Base-by-base conservation (phyloP, 2,113 vertebrate species). In the Saguinus midas region DNA sequence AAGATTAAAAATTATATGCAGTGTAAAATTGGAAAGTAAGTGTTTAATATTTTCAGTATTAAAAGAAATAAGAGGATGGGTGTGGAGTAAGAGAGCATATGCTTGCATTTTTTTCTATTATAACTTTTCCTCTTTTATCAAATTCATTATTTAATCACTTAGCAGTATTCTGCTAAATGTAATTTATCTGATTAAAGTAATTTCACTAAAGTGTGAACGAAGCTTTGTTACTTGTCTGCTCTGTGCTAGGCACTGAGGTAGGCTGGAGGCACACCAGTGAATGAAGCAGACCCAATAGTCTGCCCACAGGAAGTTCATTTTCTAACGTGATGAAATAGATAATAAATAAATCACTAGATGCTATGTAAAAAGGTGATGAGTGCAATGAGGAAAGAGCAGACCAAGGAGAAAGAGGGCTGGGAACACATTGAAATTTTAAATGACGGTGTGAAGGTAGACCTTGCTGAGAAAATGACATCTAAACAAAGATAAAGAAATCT, bases 71-170 rank as follows among this genome's bases (percentile, higher is more conserved):
- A 75, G 16, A 52, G 27, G 12, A 55, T 40, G 45, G 7, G 2
- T 37, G 1, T 82, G 40, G 52, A 29, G 48, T 86, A 93, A 82
- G 40, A 91, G 32, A 70, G 8, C 57, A 1, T 50, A 37, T 37
- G 27, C 20, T 84, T 82, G 21, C 78, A 55, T 78, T 45, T 40
- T 57, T 85, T 48, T 40, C 17, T 80, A 12, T 43, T 76, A 2
- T 25, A 93, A 66, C 35, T 85, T 93, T 91, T 43, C 27, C 70
- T 90, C 43, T 96, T 61, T 91, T 82, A 68, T 6, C 55, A 23
- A 91, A 66, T 87, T 93, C 35, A 81, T 68, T 89, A 52, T 81
- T 68, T 94, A 72, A 70, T 96, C 78, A 75, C 75, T 84, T 93
- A 96, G 40, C 50, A 70, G 6, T 76, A 57, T 12, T 95, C 37